Base-by-base conservation (phyloP, 2,113 vertebrate species). In the Pseudorhombus dupliciocellatus region DNA sequence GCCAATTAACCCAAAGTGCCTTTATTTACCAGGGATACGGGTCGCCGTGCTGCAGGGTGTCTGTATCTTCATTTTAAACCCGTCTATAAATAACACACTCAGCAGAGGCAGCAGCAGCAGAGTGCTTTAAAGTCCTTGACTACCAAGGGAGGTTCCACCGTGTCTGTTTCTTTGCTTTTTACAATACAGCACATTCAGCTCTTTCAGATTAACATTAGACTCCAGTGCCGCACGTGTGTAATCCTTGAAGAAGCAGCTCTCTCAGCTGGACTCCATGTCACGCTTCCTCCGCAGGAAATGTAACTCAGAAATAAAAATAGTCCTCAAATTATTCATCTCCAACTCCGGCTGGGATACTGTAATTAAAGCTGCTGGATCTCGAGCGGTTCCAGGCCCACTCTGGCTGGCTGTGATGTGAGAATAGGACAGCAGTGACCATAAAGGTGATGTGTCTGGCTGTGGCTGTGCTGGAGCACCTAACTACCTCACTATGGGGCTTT, bases 401-500 rank as follows among this genome's bases (percentile, higher is more conserved):
- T 2, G 51, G 58, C 40, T 1, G 42, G n/a, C 34, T 67, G 26
- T 75, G 74, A 66, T 46, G 70, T 54, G 37, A 73, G 81, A 81
- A 64, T 34, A 44, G 80, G 70, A 70, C 64, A 73, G 64, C 40
- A 70, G 37, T 25, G 72, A 57, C 75, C 80, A 66, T 89, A 81
- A 86, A 86, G 80, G 79, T 69, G 89, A 85, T 76, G 81, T 82
- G 77, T 79, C 70, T 60, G 48, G 54, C 67, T 24, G 57, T 37
- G 75, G 79, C 77, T 73, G 65, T 74, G 74, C 70, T 52, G 30
- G 79, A 83, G 64, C 52, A 66, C 80, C 80, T 77, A 83, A 86
- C 80, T 84, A 76, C 82, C 84, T 82, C 82, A 74, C 84, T 65
- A 67, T 50, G n/a, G 79, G 67, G 50, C 77, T 79, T 75, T 87